phyloP scores from a whole-genome alignment of 1,140 invertebrate genomes.

The Zaprionus ghesquierei region DNA sequence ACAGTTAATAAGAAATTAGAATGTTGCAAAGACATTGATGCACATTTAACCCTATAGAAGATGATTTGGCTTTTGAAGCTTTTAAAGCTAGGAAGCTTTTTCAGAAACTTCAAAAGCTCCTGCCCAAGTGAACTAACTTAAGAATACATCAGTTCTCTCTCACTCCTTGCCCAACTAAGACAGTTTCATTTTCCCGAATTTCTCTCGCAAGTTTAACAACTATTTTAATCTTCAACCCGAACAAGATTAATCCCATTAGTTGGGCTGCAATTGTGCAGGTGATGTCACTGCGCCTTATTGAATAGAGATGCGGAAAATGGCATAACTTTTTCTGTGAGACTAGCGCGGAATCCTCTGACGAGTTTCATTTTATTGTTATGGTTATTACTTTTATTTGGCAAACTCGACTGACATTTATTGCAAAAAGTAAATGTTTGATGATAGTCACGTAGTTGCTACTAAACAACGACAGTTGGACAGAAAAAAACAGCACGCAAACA shows the following conservation, averaged over 20 bases:
- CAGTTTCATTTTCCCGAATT: not conserved
- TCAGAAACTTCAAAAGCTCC: not conserved
- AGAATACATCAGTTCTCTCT: not conserved
- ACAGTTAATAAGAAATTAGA: not conserved
- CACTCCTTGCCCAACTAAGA: not conserved
- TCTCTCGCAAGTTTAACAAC: not conserved
- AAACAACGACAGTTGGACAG: slow-evolving; percentile 36
- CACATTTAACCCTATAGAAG: too few species aligned
- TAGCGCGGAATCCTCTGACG: not conserved
- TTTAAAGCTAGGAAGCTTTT: not conserved
- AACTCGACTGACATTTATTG: slow-evolving; percentile 61
- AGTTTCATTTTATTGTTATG: slow-evolving; percentile 50
- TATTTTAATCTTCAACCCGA: not conserved
- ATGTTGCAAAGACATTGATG: too few species aligned
- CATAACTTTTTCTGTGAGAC: not conserved
- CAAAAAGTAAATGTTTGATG: slow-evolving; percentile 53
- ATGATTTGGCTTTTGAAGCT: too few species aligned
- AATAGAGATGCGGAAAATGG: slow-evolving; percentile 18
- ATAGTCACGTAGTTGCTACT: slow-evolving; percentile 70
- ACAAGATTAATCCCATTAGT: slow-evolving; percentile 12
- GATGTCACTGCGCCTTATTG: not conserved
- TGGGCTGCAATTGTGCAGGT: not conserved
- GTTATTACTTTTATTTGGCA: slow-evolving; percentile 40
- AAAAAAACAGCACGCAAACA: slow-evolving; percentile 3
- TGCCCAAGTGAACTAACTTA: not conserved